Base-by-base conservation (phyloP, 2,888 invertebrate species). In the Chalcis sispes region DNA sequence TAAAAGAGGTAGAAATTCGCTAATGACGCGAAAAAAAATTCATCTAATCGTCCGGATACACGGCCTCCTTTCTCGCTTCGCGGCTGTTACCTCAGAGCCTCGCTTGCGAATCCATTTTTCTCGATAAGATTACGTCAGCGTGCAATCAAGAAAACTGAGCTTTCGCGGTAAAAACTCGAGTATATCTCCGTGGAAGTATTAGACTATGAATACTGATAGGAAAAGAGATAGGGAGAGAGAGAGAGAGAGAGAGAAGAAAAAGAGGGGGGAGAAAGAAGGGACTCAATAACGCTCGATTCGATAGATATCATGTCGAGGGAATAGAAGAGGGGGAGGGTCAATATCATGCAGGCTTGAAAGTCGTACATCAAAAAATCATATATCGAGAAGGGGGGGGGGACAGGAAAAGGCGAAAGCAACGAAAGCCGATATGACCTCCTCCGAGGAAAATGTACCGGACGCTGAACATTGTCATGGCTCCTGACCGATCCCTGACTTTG, bases 111-210 rank as follows among this genome's bases (percentile, higher is more conserved):
- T 70, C 48, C 50, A 62, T 62, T 71, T 52, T 62, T 18, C 50
- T 10, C 40, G 56, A 64, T 64, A 54, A 72, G 54, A 64, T 72
- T 72, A 54, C 46, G 29, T 48, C 46, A 20, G 29, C 23, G n/a
- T 1, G 42, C 40, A 42, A 50, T 62, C 23, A 52, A 64, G 42
- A 46, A 71, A 29, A 54, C 20, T 32, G 23, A 36, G 18, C 23
- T 65, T 64, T 20, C 18, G 18, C 15, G 42, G 20, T 20, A 42
- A 5, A 52, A 15, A 18, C 29, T 2, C 7, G 7, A 29, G 27
- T 40, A 23, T 8, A 54, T 56, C 42, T 50, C 54, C 8, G n/a
- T n/a, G 42, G 50, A 52, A 65, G 32, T 67, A 54, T 67, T 29
- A 15, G 42, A 54, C 40, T 67, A 67, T 56, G 42, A 56, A 67